Conservation (phyloP, 2,113 vertebrate species). For the Stigmatopora nigra region DNA sequence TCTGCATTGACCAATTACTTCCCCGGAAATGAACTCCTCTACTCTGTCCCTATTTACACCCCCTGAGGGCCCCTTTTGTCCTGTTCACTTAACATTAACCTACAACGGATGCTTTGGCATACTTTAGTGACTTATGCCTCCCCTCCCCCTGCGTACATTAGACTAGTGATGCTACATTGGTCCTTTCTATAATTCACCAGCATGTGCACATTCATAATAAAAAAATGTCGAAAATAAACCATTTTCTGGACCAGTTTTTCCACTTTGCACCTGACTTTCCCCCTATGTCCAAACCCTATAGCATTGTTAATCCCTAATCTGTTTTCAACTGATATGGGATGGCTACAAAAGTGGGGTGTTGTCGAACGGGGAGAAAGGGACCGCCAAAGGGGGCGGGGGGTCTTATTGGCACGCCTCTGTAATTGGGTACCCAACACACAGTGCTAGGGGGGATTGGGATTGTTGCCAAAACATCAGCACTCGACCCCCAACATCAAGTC, state of each 20-base stretch:
- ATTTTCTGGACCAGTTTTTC: background rate
- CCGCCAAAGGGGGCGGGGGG: constrained; percentile 26
- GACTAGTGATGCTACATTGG: constrained; percentile 30
- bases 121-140: constrained; percentile 40
- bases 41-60: background rate
- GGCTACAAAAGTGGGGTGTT: constrained; percentile 20
- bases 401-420: constrained; percentile 42
- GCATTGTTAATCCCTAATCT: constrained; percentile 49
- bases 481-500: constrained; percentile 3
- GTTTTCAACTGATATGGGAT: constrained; percentile 48
- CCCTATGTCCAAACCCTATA: constrained; percentile 3
- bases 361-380: constrained; percentile 22
- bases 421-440: constrained; percentile 3
- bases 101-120: constrained; percentile 27
- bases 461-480: constrained; percentile 33
- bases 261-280: background rate
- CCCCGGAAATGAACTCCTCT: background rate
- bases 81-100: constrained; percentile 40
- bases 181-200: constrained; percentile 42
- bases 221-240: background rate
- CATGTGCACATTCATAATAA: too few species aligned
- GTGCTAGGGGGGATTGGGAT: constrained; percentile 17
- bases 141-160: constrained; percentile 23
- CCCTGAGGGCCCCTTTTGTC: constrained; percentile 29
- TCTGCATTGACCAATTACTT: background rate